Evolutionary conservation across 2,888 invertebrate genomes (phyloP), one percentile per base, ranked within the genome.

Genomic region (Hemithea aestivaria): DNA sequence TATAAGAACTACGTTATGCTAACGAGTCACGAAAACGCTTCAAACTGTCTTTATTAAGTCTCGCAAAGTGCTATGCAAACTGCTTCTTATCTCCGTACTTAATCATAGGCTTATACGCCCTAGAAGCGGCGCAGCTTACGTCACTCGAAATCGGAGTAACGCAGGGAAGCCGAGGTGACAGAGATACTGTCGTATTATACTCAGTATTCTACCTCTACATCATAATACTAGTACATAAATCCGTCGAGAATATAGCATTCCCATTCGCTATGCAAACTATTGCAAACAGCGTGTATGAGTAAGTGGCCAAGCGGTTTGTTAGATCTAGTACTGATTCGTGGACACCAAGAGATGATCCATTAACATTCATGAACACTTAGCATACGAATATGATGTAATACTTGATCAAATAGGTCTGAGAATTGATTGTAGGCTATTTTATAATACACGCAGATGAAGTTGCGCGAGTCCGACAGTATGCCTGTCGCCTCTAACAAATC

Each of bases 211-310:
- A 24, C 5, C 6, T 16, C 16, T 16, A 24, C 5, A 8, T 25
- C 16, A 37, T 29, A 33, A 28, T 26, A 22, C 33, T 25, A 38
- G 26, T 20, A 27, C 30, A 16, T 20, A 16, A 35, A 10, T 24
- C 20, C 34, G 22, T 20, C 26, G 28, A 36, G 24, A 27, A 11
- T 28, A 27, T 27, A 27, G 9, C 36, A 37, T 10, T 31, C 38
- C 33, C 36, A 36, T 53, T 36, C 39, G 37, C 34, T 48, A 54
- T 52, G 52, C 53, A 51, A 50, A 56, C 5, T 56, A 41, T 2
- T 35, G 11, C 16, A 16, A 16, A 16, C 16, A 16, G 2, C 16
- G 16, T 16, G 16, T 20, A 40, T 40, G 31, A 20, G 21, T 43
- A 33, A 45, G 32, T 48, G 45, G 29, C 33, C 40, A 36, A 20